Percentiles rank a stretch among this genome's conserved stretches.
These are phyloP conservation scores for Aphelenchoides besseyi DNA, from an alignment of 1,140 invertebrate genomes.

Conservation along the genomic window DNA sequence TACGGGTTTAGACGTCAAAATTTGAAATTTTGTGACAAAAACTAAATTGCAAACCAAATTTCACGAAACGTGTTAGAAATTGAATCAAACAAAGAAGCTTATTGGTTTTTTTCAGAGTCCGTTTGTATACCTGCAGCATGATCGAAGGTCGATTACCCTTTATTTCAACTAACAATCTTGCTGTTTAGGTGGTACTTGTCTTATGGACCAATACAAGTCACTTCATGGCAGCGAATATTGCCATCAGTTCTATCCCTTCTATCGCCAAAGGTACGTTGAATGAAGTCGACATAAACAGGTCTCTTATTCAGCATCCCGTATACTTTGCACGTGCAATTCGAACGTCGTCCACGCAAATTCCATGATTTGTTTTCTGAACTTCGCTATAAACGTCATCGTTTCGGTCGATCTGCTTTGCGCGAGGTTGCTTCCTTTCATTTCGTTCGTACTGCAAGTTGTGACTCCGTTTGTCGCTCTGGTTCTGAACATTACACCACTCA, in stretches of 20 bases:
- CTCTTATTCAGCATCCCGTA: neutral
- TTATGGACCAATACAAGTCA: neutral
- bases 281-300: neutral
- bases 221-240: neutral
- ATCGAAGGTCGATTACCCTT: no score
- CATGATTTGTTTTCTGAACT: conserved; percentile 2
- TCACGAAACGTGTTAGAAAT: no score
- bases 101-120: conserved; percentile 6
- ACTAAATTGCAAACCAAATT: no score
- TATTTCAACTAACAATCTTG: no score
- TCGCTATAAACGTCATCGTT: neutral
- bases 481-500: conserved; percentile 9
- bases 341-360: conserved; percentile 18
- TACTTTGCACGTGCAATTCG: neutral
- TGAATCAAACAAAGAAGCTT: no score
- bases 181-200: neutral
- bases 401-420: neutral
- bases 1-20: no score
- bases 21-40: no score
- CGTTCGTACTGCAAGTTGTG: neutral
- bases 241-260: conserved; percentile 18
- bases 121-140: conserved; percentile 17
- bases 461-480: neutral
- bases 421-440: conserved; percentile 15
- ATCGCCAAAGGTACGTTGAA: no score